Evolutionary conservation across 2,888 invertebrate genomes (phyloP).

Genomic region (Andrena hattorfiana): DNA sequence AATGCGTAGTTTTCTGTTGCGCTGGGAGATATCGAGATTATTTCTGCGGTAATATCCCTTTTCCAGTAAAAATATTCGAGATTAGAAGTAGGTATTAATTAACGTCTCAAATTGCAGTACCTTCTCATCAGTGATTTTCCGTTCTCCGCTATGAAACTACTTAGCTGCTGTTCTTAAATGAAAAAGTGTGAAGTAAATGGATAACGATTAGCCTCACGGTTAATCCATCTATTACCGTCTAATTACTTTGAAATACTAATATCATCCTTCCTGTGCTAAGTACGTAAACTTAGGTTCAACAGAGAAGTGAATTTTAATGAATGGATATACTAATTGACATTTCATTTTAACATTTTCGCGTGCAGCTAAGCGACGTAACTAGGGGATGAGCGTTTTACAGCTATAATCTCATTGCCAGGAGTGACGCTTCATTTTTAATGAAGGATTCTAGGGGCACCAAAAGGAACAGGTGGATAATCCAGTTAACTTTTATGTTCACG

Average conservation of each 20-base stretch:
- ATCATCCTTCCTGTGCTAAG: neutral
- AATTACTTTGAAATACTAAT: neutral
- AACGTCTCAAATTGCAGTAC: no score
- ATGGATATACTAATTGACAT: neutral
- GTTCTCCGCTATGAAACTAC: no score
- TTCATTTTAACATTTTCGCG: neutral
- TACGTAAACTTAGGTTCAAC: neutral
- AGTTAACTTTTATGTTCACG: constrained; percentile 17
- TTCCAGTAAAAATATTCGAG: no score
- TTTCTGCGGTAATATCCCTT: no score
- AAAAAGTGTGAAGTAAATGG: no score
- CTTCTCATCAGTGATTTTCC: no score
- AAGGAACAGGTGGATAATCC: constrained; percentile 9
- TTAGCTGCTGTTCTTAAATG: no score
- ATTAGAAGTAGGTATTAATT: no score
- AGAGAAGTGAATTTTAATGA: neutral
- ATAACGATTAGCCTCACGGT: no score
- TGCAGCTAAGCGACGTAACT: neutral
- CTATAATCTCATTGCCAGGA: constrained; percentile 6
- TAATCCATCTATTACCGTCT: no score
- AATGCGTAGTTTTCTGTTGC: no score
- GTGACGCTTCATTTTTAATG: constrained; percentile 14
- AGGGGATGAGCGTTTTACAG: neutral
- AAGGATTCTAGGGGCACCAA: neutral
- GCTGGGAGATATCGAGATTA: no score